Evolutionary conservation across 30 jellyfish, hydroid and myxozoan genomes (phyloP), one percentile per base, ranked within the genome.

Genomic region (Clytia hemisphaerica): DNA sequence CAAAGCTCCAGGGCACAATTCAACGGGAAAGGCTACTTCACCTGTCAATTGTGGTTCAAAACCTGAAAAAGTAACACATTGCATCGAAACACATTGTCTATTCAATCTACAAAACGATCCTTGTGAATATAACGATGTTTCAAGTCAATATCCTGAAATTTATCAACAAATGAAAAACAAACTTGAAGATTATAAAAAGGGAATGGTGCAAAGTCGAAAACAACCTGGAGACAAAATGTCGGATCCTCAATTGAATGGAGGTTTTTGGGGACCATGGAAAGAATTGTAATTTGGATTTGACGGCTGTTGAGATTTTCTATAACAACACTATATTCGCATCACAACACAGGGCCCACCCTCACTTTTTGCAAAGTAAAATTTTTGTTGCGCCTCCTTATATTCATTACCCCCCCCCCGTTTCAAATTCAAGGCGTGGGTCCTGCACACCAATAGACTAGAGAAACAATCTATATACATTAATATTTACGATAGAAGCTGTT

Each of bases 91-190:
- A 34, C 28, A 69, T 6, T 83, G 95, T 51, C 55, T 83, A 32
- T 83, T 83, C 75, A 83, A 83, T 49, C 75, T 83, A 67, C 67
- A 63, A 48, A 75, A 93, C 93, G 95, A 83, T 37, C 95, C 95
- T 4, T 83, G 95, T 45, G 95, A 83, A 29, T 83, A 75, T 68
- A 92, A 83, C 81, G 76, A 83, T 54, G 49, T 83, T 61, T 92
- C 95, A n/a, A 86, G 63, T 33, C 76, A 61, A 74, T 64, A 75
- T 85, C 95, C 93, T 6, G 63, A 80, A 26, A 80, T 86, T 1
- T 21, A 70, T 62, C 77, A 66, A n/a, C 86, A 70, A 60, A 53
- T 80, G 42, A 61, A 70, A 24, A 79, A 71, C 46, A 22, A 86
- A 29, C 77, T 80, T 18, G 77, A 64, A 29, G 47, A 29, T 31